Evolutionary conservation across 2,113 vertebrate species (phyloP), one percentile per base, ranked within the genome.

Genomic region (Oryzias javanicus): DNA sequence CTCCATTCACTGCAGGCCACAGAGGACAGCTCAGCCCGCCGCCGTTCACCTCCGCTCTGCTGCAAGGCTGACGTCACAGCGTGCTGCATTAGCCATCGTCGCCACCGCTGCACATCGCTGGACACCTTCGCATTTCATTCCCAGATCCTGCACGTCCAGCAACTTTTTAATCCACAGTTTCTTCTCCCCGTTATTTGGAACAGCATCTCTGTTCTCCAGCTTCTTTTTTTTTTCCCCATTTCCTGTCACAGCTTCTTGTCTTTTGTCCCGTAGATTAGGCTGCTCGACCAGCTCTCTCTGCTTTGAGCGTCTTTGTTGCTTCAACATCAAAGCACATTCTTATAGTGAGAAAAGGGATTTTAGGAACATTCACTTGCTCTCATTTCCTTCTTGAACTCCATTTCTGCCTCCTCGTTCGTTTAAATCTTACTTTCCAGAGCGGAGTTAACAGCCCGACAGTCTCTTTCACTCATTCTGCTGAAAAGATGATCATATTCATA

Each of bases 1-100:
- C 52, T 68, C 76, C 78, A 80, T 84, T 84, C 81, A 83, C 84
- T 79, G 75, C 19, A 49, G 73, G 54, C 79, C 82, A 79, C 83
- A 73, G 76, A 84, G 86, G 84, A 88, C 81, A 82, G 73, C 84
- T 86, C 85, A 86, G 83, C 76, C 74, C 76, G 70, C 70, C 78
- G 72, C 63, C 68, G 74, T 72, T 86, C 45, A 56, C 76, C 74
- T 64, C 74, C 18, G 79, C 85, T 80, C 77, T 89, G 86, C 87
- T 87, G 88, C 88, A 88, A 87, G 79, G 76, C 61, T 90, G 88
- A 90, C 87, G 87, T 90, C 88, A 90, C 84, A 65, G 50, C 72
- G 17, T 86, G 81, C 84, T 83, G 88, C 88, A 87, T 87, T 81
- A 84, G 81, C 79, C 78, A 64, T 49, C 79, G 71, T 85, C 81